Conservation (phyloP, 2,113 vertebrate species). For the Rhegmatorhina hoffmannsi region DNA sequence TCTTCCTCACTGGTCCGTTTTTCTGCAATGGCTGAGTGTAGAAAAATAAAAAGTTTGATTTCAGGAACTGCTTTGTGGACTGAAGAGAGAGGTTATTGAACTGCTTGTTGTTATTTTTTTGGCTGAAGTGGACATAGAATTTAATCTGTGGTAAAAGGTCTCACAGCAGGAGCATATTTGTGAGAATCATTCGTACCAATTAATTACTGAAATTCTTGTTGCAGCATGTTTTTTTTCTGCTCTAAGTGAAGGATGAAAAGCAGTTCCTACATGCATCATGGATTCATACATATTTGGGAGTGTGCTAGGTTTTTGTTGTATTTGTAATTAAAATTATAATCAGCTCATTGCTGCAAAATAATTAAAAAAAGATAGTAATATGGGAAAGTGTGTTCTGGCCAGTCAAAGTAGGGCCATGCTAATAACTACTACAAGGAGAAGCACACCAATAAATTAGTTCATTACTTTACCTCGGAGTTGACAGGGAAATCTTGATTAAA, state of each 20-base stretch:
- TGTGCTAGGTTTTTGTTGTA: background rate
- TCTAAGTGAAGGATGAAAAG: background rate
- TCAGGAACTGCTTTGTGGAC: background rate
- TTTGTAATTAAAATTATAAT: background rate
- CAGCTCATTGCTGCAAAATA: background rate
- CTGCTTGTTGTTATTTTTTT: background rate
- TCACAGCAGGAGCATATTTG: slow-evolving; percentile 17
- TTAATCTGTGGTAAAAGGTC: slow-evolving; percentile 25
- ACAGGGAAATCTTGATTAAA: slow-evolving; percentile 5
- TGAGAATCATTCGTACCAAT: slow-evolving; percentile 22
- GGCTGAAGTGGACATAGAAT: slow-evolving; percentile 18
- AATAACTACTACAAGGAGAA: background rate
- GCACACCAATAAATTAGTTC: background rate
- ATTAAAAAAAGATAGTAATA: background rate
- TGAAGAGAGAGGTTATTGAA: slow-evolving; percentile 3
- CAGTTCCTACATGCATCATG: background rate
- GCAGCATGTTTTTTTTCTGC: slow-evolving; percentile 18
- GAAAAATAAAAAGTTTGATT: background rate
- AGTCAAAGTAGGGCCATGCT: background rate
- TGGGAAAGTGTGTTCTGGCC: background rate
- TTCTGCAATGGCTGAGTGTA: background rate
- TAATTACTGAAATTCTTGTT: slow-evolving; percentile 46
- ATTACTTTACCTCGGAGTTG: background rate
- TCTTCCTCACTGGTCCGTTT: background rate
- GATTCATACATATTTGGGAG: background rate